Evolutionary conservation across 2,888 invertebrate species (phyloP).

Genomic region (Megaustenia siamemsis): DNA sequence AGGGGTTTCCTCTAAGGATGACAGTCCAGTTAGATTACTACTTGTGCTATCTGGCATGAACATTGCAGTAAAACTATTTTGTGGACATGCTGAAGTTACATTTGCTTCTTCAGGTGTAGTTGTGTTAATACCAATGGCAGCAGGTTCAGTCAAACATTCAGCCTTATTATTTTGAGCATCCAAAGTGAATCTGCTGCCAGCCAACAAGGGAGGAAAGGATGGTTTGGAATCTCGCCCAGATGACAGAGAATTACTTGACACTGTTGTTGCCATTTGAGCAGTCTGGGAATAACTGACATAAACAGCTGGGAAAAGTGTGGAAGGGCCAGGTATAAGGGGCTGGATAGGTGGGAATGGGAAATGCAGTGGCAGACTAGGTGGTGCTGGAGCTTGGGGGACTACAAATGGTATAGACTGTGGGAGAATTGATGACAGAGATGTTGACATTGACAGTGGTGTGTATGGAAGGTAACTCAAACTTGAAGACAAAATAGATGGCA

Average conservation of each 20-base stretch:
- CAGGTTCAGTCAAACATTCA: not conserved
- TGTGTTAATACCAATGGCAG: not conserved
- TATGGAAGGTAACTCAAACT: slow-evolving; percentile 39
- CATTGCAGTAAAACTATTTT: not conserved
- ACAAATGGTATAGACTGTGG: slow-evolving; percentile 21
- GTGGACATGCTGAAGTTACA: not conserved
- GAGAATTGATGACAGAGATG: slow-evolving; percentile 36
- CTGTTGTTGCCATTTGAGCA: not conserved
- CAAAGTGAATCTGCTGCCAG: not conserved
- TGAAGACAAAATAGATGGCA: slow-evolving; percentile 24
- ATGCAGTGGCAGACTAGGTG: slow-evolving; percentile 15
- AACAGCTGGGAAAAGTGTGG: slow-evolving; percentile 12
- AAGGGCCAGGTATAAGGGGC: slow-evolving; percentile 3
- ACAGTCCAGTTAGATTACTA: not conserved
- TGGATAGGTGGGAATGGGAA: slow-evolving; percentile 11
- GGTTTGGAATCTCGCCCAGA: not conserved
- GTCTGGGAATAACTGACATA: slow-evolving; percentile 5
- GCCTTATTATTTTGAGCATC: not conserved
- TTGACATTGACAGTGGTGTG: slow-evolving; percentile 3
- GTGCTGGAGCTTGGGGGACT: slow-evolving; percentile 16
- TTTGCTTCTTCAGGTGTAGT: not conserved
- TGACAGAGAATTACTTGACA: not conserved
- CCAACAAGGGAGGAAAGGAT: not conserved
- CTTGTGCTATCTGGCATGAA: not conserved
- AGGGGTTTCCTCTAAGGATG: not conserved